phyloP scores from a whole-genome alignment of 2,797 vertebrate genomes.

The Cyprinella venusta region DNA sequence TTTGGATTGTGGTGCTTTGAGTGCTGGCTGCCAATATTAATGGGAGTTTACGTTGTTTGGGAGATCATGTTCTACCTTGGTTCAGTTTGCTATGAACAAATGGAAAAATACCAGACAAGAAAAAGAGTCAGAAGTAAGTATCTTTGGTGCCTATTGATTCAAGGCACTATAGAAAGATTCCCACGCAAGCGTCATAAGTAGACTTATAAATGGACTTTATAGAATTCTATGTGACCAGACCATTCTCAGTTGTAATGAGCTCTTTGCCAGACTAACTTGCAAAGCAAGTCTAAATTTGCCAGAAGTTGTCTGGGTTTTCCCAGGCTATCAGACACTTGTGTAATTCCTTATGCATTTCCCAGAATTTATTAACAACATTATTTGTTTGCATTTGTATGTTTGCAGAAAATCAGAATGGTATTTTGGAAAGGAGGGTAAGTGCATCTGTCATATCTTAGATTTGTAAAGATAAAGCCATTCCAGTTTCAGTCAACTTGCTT shows the following conservation, averaged over 20 bases:
- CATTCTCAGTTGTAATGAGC: too few relatives aligned
- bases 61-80: slow-evolving; percentile 48
- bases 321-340: neutral
- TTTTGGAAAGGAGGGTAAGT: neutral
- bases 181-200: neutral
- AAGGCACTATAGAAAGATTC: neutral
- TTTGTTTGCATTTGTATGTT: neutral
- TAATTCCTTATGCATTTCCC: neutral
- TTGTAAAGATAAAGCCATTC: neutral
- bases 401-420: neutral
- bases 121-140: neutral
- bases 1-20: slow-evolving; percentile 22
- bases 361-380: too few relatives aligned
- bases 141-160: neutral
- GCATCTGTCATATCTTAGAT: neutral
- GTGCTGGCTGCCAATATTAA: slow-evolving; percentile 44
- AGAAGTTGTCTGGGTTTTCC: too few relatives aligned
- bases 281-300: too few relatives aligned
- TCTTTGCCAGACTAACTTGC: too few relatives aligned
- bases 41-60: slow-evolving; percentile 55
- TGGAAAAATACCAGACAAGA: slow-evolving; percentile 38
- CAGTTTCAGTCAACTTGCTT: neutral
- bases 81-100: neutral
- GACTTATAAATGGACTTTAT: neutral
- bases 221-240: neutral